Evolutionary conservation across 2,113 vertebrate species (phyloP), one percentile per base, ranked within the genome.

Genomic region (Marmota flaviventris): DNA sequence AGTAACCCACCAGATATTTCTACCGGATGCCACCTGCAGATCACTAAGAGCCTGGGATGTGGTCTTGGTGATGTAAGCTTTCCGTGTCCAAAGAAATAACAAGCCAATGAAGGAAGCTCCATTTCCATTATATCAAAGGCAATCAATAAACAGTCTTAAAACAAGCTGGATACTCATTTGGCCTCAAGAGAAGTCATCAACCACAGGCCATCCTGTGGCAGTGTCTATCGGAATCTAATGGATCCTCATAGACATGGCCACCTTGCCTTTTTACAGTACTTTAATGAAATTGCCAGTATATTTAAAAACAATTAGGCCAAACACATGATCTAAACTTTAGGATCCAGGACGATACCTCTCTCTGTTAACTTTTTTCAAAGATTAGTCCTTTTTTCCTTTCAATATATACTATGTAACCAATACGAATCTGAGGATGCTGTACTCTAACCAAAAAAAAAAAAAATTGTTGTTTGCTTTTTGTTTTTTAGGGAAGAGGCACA

Each of bases 121-220:
- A 42, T 63, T 84, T 63, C 32, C 27, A 8, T 92, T 61, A 45
- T 14, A 94, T 45, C 53, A 92, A 81, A 96, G 48, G 11, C 39
- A 85, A 95, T 93, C 72, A 53, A 93, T 37, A 82, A 37, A 32
- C 56, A 93, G 83, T 58, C 79, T 95, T 93, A 73, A 86, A 96
- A 83, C 37, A 87, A 86, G 77, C 9, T 58, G 32, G 48, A 76
- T 34, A 20, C 67, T 92, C 18, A 53, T 76, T 85, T 88, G 84
- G 34, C 85, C 85, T 70, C 9, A 82, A 29, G 29, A 85, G 48
- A 95, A 89, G 53, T 53, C 53, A 22, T 53, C 20, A 78, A n/a
- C 20, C 16, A 18, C 9, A 92, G 63, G 9, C 58, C 37, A 18
- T 34, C 39, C 70, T 39, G 24, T 75, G 18, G 22, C 39, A 39